Base-by-base conservation (phyloP, 1,140 invertebrate genomes). In the Halictus rubicundus region DNA sequence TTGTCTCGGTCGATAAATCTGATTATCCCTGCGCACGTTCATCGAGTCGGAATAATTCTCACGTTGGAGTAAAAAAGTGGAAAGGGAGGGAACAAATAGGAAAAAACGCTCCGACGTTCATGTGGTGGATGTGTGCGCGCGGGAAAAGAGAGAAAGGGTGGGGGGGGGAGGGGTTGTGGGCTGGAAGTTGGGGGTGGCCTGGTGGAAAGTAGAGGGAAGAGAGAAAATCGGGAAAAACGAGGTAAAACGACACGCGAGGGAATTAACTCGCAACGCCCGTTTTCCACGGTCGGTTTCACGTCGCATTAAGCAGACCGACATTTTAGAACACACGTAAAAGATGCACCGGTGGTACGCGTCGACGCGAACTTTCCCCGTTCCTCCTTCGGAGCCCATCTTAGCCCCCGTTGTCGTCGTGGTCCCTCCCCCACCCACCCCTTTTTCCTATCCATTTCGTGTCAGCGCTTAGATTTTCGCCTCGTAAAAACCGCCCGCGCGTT, bases 11-110 rank as follows among this genome's bases (percentile, higher is more conserved):
- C 66, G 61, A 81, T 83, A 80, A 86, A 86, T 81, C 73, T 65
- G 68, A 78, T 86, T 86, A 86, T 74, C 52, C 59, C 60, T 66
- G 63, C 37, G 23, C 39, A 63, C 72, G 68, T 80, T 80, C 59
- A 60, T 76, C 64, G 64, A 71, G 59, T 85, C 69, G 78, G 78
- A 83, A 85, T 86, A 77, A 86, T 86, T 83, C 70, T 80, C 52
- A 74, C 21, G 23, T 32, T 32, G 64, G 54, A 85, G 85, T 74
- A 60, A 74, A 68, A 75, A 80, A 74, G 39, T 73, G 61, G 64
- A 59, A 52, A 71, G 16, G 66, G n/a, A 27, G n/a, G 8, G 27
- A 57, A 57, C 54, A 16, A 70, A 59, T 16, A 63, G 54, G 8
- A 68, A 54, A 21, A 52, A 1, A 19, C 12, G 52, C 23, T 10